Conservation (phyloP, 2,888 invertebrate species). For the Ormyrus thymus region DNA sequence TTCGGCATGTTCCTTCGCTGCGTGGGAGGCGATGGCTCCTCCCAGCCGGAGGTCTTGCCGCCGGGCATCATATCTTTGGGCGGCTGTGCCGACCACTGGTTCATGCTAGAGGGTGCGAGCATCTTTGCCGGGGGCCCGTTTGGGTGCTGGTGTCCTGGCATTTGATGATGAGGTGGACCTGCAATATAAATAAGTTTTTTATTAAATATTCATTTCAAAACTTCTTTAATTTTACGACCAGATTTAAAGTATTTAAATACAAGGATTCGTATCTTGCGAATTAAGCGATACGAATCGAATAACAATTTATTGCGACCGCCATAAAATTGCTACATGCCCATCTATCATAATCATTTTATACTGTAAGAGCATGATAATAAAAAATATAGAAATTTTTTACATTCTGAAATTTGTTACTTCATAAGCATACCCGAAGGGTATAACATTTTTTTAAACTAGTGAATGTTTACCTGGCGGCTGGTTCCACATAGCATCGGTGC, state of each 20-base stretch:
- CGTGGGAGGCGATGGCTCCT: constrained; percentile 92
- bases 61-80: constrained; percentile 79
- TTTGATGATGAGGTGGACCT: constrained; percentile 75
- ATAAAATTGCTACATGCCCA: too few relatives aligned
- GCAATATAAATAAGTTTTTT: neutral
- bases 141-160: constrained; percentile 74
- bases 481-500: constrained; percentile 86
- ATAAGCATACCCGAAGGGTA: too few relatives aligned
- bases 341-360: too few relatives aligned
- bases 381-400: too few relatives aligned
- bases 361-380: too few relatives aligned
- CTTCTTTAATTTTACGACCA: too few relatives aligned
- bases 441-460: too few relatives aligned
- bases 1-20: constrained; percentile 86
- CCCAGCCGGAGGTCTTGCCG: constrained; percentile 84
- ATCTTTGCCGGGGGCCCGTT: constrained; percentile 77
- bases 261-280: too few relatives aligned
- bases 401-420: too few relatives aligned
- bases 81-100: constrained; percentile 80
- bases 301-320: too few relatives aligned
- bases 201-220: neutral
- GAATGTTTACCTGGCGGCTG: constrained; percentile 71
- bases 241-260: too few relatives aligned
- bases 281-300: too few relatives aligned
- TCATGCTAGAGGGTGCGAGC: constrained; percentile 78